Conservation (phyloP, 2,797 vertebrate species). For the Malurus splendens region DNA sequence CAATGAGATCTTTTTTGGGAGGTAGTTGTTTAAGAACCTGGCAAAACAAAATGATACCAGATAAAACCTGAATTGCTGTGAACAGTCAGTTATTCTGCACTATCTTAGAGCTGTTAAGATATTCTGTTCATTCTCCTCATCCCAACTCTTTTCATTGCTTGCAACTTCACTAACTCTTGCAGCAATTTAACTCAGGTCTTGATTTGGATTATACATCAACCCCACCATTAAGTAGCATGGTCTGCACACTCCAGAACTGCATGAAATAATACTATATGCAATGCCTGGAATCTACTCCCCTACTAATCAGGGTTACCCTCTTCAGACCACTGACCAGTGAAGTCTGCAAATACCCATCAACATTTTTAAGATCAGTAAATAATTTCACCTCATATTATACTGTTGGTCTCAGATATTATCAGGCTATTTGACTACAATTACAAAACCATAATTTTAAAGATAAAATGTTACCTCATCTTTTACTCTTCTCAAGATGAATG, state of each 20-base stretch:
- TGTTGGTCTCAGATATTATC: background rate
- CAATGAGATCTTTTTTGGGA: slow-evolving; percentile 82
- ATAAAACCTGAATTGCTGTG: background rate
- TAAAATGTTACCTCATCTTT: slow-evolving; percentile 84
- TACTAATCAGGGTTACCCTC: background rate
- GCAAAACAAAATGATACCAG: background rate
- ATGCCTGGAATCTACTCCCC: background rate
- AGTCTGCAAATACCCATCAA: background rate
- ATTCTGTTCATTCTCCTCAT: background rate
- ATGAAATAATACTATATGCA: background rate
- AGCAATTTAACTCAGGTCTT: background rate
- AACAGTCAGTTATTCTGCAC: background rate
- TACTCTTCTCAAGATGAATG: slow-evolving; percentile 92
- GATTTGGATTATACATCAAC: background rate
- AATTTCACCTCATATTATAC: background rate
- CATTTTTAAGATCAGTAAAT: background rate
- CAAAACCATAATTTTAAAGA: background rate
- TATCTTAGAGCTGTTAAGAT: background rate
- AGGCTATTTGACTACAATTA: background rate
- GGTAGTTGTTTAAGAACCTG: slow-evolving; percentile 90
- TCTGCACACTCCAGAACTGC: background rate
- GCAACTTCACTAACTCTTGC: accelerated
- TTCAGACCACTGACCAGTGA: background rate
- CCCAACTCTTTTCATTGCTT: background rate
- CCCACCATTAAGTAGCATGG: background rate